Base-by-base conservation (phyloP, 53 echinoderm and acorn worm species). In the Apostichopus leukothele region DNA sequence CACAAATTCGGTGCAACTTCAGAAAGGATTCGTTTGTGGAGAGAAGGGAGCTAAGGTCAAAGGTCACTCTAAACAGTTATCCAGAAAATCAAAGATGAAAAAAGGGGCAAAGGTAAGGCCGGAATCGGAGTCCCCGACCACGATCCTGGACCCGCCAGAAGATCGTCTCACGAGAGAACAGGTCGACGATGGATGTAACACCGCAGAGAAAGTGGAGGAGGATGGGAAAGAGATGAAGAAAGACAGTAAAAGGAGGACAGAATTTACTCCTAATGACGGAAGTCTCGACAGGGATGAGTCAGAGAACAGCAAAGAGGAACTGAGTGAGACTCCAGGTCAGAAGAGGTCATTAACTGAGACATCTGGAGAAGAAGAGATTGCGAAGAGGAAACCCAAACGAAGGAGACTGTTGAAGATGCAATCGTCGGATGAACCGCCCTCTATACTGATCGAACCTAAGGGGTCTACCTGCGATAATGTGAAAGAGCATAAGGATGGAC, bases 401-500 rank as follows among this genome's bases (percentile, higher is more conserved):
- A 85, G 85, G 85, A 85, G 39, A 67, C 85, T 85, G 5, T 67
- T 85, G 67, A 63, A 67, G 27, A 50, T 85, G 27, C 85, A 85
- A 9, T 5, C 71, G 1, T 85, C 9, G 2, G 67, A 85, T 3
- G 85, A 85, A 14, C 85, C 85, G 10, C 85, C 71, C 7, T 85
- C 85, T 9, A 68, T 67, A 68, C 50, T 85, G 67, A 67, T 85
- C 26, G 85, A 85, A 63, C 85, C 85, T 14, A 85, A 39, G n/a
- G 68, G 39, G 14, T 21, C 60, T n/a, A 10, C 20, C 7, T 5
- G 59, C 6, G 52, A 59, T 55, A 54, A 23, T 76, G 20, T 14
- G 50, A 54, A 81, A 21, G 50, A 67, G 5, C 16, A 60, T 63
- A 60, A 85, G 68, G 25, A 5, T 1, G 5, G 25, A 66, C 21